Conservation (phyloP, 2,888 invertebrate species). For the Lithosia quadra region DNA sequence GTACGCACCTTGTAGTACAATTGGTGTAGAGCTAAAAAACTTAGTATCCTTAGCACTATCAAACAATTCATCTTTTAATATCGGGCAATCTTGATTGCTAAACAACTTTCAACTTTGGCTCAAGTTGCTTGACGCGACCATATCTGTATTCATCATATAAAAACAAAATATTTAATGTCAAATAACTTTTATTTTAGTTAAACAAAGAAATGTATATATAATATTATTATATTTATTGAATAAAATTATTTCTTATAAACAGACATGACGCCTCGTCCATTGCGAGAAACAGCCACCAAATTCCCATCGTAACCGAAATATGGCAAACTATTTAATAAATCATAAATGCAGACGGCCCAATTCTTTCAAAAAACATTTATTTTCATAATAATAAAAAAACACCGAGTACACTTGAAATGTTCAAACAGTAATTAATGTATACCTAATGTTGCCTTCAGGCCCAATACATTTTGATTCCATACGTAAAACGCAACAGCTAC, state of each 20-base stretch:
- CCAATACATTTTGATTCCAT: slow-evolving; percentile 31
- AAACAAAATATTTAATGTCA: slow-evolving; percentile 70
- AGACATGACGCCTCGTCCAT: slow-evolving; percentile 73
- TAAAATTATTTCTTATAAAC: slow-evolving; percentile 82
- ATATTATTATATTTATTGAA: slow-evolving; percentile 76
- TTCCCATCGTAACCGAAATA: slow-evolving; percentile 75
- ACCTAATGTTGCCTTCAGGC: slow-evolving; percentile 37
- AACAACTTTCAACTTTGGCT: too few species aligned
- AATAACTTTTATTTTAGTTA: slow-evolving; percentile 85
- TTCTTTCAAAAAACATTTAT: slow-evolving; percentile 51
- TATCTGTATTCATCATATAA: slow-evolving; percentile 12
- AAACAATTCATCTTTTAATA: too few species aligned
- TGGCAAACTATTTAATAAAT: slow-evolving; percentile 65
- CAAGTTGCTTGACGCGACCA: background rate
- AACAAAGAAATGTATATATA: slow-evolving; percentile 82
- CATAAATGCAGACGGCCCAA: slow-evolving; percentile 72
- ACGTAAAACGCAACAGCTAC: slow-evolving; percentile 30
- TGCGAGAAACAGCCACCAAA: slow-evolving; percentile 77
- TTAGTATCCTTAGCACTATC: too few species aligned
- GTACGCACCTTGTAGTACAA: too few species aligned
- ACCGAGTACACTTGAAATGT: slow-evolving; percentile 29
- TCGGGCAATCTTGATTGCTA: too few species aligned
- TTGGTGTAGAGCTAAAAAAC: too few species aligned
- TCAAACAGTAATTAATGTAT: slow-evolving; percentile 29
- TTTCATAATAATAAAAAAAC: slow-evolving; percentile 36